A percentile compares a stretch with the other conserved stretches of the same genome.
Conservation (phyloP, 2,888 invertebrate genomes). For the Chrysolina oricalcia region DNA sequence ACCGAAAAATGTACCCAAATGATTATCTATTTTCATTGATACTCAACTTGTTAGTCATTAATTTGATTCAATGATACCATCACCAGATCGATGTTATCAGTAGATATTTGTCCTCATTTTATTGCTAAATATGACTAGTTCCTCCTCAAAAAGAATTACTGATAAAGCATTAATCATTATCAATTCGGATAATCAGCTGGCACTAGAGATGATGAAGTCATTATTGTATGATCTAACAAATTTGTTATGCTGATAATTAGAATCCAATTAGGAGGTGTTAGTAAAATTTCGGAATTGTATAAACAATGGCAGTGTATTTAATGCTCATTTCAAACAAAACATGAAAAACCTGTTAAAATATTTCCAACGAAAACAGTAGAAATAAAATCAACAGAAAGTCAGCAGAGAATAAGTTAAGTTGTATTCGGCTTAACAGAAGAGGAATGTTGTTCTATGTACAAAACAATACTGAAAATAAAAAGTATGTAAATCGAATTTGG, state of each 20-base stretch:
- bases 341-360: background rate
- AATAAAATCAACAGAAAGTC: background rate
- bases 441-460: conserved; percentile 14
- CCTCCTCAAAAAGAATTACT: too few species aligned
- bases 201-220: too few species aligned
- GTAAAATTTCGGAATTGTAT: background rate
- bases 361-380: conserved; percentile 1
- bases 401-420: background rate
- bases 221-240: too few species aligned
- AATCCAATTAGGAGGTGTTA: background rate
- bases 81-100: background rate
- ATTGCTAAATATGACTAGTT: background rate
- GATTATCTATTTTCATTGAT: background rate
- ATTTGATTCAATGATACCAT: background rate
- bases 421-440: background rate
- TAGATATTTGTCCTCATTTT: background rate
- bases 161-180: background rate
- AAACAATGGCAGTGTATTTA: conserved; percentile 11
- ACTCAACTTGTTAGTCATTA: background rate
- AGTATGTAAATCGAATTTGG: background rate
- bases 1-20: background rate
- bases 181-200: too few species aligned
- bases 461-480: conserved; percentile 10
- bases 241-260: too few species aligned
- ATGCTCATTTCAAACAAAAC: background rate